Evolutionary conservation across 2,113 vertebrate genomes (phyloP), one percentile per base, ranked within the genome.

Genomic region (Xenopus tropicalis): DNA sequence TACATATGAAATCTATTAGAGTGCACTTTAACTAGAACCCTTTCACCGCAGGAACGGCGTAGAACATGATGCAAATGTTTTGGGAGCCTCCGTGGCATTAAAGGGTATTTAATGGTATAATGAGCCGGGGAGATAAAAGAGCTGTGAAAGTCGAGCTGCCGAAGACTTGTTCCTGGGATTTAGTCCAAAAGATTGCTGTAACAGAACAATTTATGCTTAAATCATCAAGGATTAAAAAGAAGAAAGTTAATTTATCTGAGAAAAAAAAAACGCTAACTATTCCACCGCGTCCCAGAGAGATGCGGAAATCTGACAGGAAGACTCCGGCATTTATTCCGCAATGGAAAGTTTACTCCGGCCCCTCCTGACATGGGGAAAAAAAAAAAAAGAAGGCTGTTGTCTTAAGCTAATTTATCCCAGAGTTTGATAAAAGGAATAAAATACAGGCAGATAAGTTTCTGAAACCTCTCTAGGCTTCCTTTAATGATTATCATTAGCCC

Each of bases 401-500:
- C 77, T 82, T 80, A 85, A 70, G 80, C 61, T 72, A 37, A 66
- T 84, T 83, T 76, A 80, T 64, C 78, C 76, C 63, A 74, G 67
- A 75, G 71, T 70, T 81, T 81, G 78, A 80, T 82, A 80, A 82
- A 86, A 86, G 82, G 77, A 83, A 78, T 77, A 81, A 85, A 82
- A 85, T 69, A 64, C 72, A 81, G 80, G 77, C 84, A 81, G 83
- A 85, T 82, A 84, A 86, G 80, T 87, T 83, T 78, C 79, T 80
- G 81, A 72, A 83, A 77, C 82, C 83, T 83, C 79, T 77, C 56
- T 74, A 71, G 72, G 80, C 79, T 85, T 84, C 84, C 83, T 76
- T 80, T 88, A 84, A 83, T 81, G 77, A 79, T 81, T 80, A 87
- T 85, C 84, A 82, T 89, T 87, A 85, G 79, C 81, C 80, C 75